A percentile compares a stretch with the other conserved stretches of the same genome.
These are phyloP conservation scores for Glaucidium brasilianum DNA, from an alignment of 2,113 vertebrate genomes.

Conservation along the genomic window DNA sequence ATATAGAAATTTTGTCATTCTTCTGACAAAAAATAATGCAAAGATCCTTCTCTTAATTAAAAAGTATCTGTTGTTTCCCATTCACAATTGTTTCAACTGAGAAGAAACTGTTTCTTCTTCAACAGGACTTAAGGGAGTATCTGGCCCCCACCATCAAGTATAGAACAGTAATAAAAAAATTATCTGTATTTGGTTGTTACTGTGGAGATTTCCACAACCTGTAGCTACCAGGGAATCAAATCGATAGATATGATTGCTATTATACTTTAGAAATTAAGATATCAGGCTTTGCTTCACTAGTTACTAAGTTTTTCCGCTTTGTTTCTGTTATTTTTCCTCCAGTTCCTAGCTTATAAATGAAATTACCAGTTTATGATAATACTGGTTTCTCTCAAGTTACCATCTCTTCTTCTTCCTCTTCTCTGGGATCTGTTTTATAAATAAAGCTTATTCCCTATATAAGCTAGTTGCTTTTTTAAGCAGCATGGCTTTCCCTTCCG, in stretches of 20 bases:
- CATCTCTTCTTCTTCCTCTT: background rate
- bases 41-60: background rate
- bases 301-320: background rate
- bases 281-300: background rate
- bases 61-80: background rate
- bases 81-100: background rate
- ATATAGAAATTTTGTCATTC: background rate
- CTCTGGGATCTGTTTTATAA: background rate
- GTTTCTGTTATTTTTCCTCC: background rate
- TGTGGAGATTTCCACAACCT: background rate
- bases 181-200: background rate
- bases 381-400: background rate
- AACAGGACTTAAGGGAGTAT: background rate
- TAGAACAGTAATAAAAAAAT: background rate
- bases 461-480: background rate
- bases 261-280: background rate
- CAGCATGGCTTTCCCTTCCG: background rate
- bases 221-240: background rate
- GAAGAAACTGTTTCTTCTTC: background rate
- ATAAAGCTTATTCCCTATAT: background rate
- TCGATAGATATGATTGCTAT: background rate
- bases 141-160: background rate
- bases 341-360: background rate
- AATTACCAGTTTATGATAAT: background rate
- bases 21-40: background rate